Evolutionary conservation across 2,888 invertebrate genomes (phyloP).

Genomic region (Eristalis pertinax): DNA sequence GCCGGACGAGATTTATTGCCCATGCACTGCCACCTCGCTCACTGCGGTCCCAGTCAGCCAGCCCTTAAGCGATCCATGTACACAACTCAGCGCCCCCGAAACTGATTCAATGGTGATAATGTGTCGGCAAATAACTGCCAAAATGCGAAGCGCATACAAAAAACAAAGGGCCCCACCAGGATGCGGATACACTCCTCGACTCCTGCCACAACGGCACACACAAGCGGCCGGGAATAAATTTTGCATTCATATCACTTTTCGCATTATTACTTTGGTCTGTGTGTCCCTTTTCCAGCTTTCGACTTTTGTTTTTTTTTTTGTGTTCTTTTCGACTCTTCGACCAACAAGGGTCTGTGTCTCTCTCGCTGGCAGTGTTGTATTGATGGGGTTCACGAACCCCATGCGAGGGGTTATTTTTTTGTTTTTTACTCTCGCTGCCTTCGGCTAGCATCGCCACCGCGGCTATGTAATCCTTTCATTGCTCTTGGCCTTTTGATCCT

Average conservation of each 20-base stretch:
- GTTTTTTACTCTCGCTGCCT: conserved; percentile 17
- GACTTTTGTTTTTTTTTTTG: conserved; percentile 3
- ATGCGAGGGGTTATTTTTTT: neutral
- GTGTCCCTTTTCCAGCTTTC: conserved; percentile 36
- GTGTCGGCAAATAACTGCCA: conserved; percentile 72
- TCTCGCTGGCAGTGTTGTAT: conserved; percentile 24
- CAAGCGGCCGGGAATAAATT: conserved; percentile 60
- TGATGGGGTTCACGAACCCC: conserved; percentile 52
- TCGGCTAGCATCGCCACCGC: neutral
- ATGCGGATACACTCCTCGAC: neutral
- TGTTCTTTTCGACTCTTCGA: neutral
- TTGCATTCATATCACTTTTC: conserved; percentile 71
- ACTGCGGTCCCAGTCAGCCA: conserved; percentile 7
- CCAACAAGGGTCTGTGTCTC: conserved; percentile 23
- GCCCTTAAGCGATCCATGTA: conserved; percentile 63
- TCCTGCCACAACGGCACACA: neutral
- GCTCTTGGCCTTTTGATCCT: conserved; percentile 72
- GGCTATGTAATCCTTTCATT: conserved; percentile 59
- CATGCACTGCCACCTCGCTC: conserved; percentile 16
- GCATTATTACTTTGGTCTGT: conserved; percentile 62
- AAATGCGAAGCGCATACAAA: conserved; percentile 70
- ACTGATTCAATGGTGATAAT: conserved; percentile 72
- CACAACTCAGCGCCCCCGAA: conserved; percentile 62
- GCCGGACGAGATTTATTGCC: conserved; percentile 65
- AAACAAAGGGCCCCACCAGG: conserved; percentile 31